phyloP scores from a whole-genome alignment of 2,113 vertebrate genomes.

The Myotis brandtii region DNA sequence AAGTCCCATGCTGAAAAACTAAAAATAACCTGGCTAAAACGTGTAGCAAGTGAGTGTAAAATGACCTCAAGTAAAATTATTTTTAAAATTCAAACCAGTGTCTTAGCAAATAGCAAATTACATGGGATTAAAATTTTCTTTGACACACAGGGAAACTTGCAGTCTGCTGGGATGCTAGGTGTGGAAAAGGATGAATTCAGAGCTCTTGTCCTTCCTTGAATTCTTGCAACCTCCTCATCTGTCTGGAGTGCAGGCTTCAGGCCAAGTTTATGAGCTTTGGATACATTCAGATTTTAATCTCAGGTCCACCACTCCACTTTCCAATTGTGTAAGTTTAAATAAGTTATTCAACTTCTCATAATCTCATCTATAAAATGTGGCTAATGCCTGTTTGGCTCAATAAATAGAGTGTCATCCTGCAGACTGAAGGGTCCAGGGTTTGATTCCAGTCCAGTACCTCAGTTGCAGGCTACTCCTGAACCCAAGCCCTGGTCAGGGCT shows the following conservation, averaged over 20 bases:
- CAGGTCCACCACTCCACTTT: not conserved
- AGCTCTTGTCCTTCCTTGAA: not conserved
- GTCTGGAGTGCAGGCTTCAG: not conserved
- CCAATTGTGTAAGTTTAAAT: not conserved
- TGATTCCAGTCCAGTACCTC: too few species aligned
- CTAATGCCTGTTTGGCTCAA: not conserved
- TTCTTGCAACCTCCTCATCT: not conserved
- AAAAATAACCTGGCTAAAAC: conserved; percentile 57
- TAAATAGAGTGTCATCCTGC: too few species aligned
- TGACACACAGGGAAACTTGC: not conserved
- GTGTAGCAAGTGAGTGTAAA: conserved; percentile 41
- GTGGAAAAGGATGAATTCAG: not conserved
- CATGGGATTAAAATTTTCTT: conserved; percentile 34
- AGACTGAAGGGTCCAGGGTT: too few species aligned
- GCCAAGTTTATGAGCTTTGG: not conserved
- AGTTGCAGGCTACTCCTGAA: too few species aligned
- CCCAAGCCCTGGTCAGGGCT: too few species aligned
- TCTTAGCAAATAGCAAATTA: conserved; percentile 51
- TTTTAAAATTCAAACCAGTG: conserved; percentile 13
- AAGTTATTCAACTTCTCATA: not conserved
- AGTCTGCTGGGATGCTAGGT: not conserved
- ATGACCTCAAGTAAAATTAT: conserved; percentile 38
- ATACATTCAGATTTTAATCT: not conserved
- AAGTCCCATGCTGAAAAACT: conserved; percentile 31
- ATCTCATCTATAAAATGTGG: not conserved